Conservation (phyloP, 2,888 invertebrate genomes). For the Mongoloraphidia duomilia region DNA sequence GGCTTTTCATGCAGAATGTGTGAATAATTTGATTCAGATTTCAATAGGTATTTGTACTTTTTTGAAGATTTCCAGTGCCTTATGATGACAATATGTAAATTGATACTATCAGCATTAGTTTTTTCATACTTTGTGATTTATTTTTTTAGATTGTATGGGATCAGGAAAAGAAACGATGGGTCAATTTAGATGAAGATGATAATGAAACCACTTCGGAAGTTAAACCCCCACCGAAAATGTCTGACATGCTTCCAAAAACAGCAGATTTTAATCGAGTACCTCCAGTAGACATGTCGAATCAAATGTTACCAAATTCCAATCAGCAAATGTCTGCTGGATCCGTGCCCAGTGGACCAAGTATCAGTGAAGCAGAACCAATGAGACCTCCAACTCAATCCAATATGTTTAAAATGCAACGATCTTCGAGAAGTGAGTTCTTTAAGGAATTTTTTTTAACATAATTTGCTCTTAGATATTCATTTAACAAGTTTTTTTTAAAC, state of each 20-base stretch:
- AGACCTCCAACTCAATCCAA: conserved; percentile 35
- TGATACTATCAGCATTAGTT: no score
- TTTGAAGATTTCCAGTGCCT: no score
- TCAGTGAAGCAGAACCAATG: conserved; percentile 11
- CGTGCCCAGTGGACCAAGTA: conserved; percentile 8
- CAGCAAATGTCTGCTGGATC: conserved; percentile 7
- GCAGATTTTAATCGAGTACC: background rate
- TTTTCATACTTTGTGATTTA: conserved; percentile 6
- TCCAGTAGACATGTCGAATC: conserved; percentile 7
- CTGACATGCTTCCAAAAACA: conserved; percentile 32
- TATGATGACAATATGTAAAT: no score
- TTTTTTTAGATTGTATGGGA: conserved; percentile 79
- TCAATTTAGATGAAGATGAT: conserved; percentile 61
- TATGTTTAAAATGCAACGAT: conserved; percentile 67
- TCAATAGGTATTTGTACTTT: no score
- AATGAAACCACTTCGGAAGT: conserved; percentile 36
- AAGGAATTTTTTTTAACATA: background rate
- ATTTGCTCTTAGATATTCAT: background rate
- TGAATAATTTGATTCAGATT: no score
- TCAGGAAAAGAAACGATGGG: conserved; percentile 72
- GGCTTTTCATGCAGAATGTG: no score
- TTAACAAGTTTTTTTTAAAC: background rate
- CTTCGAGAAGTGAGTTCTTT: conserved; percentile 45
- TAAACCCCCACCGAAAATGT: conserved; percentile 56
- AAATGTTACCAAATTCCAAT: conserved; percentile 18